phyloP scores from a whole-genome alignment of 23 tunicate genomes.

The Halocynthia aurantium region DNA sequence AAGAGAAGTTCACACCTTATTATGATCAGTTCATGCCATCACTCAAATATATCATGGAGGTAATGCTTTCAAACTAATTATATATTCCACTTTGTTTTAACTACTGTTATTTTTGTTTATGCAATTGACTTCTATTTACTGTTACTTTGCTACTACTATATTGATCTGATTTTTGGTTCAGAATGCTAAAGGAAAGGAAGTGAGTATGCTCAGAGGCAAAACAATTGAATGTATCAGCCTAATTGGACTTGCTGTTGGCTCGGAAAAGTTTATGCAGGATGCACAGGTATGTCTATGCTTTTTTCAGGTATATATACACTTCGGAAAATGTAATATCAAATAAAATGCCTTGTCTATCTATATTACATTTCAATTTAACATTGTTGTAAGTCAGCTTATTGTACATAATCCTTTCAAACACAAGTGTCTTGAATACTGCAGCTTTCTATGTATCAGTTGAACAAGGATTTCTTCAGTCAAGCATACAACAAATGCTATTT shows the following conservation, averaged over 20 bases:
- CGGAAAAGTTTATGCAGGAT: slow-evolving; percentile 88
- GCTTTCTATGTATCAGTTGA: too few relatives aligned
- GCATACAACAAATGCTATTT: too few relatives aligned
- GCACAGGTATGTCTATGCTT: slow-evolving; percentile 54
- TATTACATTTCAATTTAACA: too few relatives aligned
- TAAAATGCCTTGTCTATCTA: too few relatives aligned
- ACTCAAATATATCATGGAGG: slow-evolving; percentile 76
- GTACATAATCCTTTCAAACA: too few relatives aligned
- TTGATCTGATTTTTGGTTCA: slow-evolving; percentile 4
- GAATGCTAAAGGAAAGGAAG: slow-evolving; percentile 70
- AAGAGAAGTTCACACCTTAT: slow-evolving; percentile 54
- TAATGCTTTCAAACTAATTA: slow-evolving; percentile 12
- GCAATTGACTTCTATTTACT: neutral
- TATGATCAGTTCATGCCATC: slow-evolving; percentile 91
- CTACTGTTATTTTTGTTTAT: neutral
- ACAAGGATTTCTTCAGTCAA: too few relatives aligned
- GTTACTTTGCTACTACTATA: neutral
- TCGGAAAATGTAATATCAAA: neutral
- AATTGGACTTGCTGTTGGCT: slow-evolving; percentile 98
- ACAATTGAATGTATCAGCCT: slow-evolving; percentile 97
- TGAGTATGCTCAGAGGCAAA: slow-evolving; percentile 88
- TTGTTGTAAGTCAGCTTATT: too few relatives aligned
- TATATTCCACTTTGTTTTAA: neutral
- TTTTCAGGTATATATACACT: neutral
- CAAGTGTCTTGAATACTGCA: too few relatives aligned